These are phyloP conservation scores for Craterocephalus amniculus DNA, from an alignment of 2,797 vertebrate species.

Conservation along the genomic window DNA sequence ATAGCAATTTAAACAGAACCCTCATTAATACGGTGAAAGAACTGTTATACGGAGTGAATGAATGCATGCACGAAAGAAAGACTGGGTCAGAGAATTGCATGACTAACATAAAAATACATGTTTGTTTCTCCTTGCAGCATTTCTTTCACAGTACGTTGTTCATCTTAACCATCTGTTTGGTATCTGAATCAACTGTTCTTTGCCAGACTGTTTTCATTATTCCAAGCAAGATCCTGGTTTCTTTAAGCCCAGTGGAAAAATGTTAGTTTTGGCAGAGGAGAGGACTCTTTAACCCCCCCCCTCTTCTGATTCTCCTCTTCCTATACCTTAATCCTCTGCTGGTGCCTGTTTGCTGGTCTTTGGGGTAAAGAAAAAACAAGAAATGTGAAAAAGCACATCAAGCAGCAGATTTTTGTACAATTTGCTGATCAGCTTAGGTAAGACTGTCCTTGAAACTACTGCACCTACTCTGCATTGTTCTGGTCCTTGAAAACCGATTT, in stretches of 20 bases:
- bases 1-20: slow-evolving; percentile 54
- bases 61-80: slow-evolving; percentile 19
- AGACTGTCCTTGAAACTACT: slow-evolving; percentile 9
- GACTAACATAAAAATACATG: slow-evolving; percentile 31
- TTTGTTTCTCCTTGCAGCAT: slow-evolving; percentile 19
- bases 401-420: slow-evolving; percentile 26
- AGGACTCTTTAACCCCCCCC: slow-evolving; percentile 46
- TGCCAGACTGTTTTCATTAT: slow-evolving; percentile 39
- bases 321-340: slow-evolving; percentile 35
- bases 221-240: slow-evolving; percentile 63
- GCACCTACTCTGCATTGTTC: slow-evolving; percentile 10
- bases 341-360: slow-evolving; percentile 31
- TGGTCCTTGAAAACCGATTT: neutral
- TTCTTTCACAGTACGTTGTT: slow-evolving; percentile 35
- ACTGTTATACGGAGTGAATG: slow-evolving; percentile 23
- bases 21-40: slow-evolving; percentile 18
- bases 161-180: slow-evolving; percentile 63
- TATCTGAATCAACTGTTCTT: slow-evolving; percentile 46
- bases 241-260: slow-evolving; percentile 64
- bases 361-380: slow-evolving; percentile 21
- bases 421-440: slow-evolving; percentile 24
- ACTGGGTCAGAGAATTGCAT: slow-evolving; percentile 22
- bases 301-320: slow-evolving; percentile 44
- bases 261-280: slow-evolving; percentile 60
- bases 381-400: slow-evolving; percentile 25